Conservation (phyloP, 2,113 vertebrate species). For the Pygathrix nemaeus region DNA sequence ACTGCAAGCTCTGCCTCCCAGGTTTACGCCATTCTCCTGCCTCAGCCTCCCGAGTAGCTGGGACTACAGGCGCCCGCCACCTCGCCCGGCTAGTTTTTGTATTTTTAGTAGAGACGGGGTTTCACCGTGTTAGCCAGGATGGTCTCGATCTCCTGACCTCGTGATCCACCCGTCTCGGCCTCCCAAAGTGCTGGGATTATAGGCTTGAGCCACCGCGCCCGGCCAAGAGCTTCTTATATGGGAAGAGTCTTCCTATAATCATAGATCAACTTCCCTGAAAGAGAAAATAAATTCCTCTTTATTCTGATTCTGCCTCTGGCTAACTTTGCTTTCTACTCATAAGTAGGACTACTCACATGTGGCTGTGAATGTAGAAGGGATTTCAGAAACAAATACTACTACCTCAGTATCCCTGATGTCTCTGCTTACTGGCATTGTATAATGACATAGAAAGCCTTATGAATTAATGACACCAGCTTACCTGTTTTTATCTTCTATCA, state of each 20-base stretch:
- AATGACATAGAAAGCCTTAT: background rate
- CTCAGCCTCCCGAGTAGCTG: too few species aligned
- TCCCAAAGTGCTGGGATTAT: too few species aligned
- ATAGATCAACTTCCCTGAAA: background rate
- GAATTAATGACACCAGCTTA: background rate
- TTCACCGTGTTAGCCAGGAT: too few species aligned
- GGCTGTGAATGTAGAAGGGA: background rate
- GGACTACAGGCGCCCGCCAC: too few species aligned
- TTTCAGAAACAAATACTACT: background rate
- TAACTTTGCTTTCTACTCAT: background rate
- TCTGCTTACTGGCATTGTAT: background rate
- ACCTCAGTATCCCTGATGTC: background rate
- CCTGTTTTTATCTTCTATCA: background rate
- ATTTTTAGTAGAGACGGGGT: too few species aligned
- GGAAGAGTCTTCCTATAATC: background rate
- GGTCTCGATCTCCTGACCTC: too few species aligned
- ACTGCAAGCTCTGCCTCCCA: too few species aligned
- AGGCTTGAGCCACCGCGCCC: too few species aligned
- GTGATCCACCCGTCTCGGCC: too few species aligned
- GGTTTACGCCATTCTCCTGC: too few species aligned
- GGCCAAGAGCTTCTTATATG: too few species aligned
- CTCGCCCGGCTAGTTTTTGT: too few species aligned
- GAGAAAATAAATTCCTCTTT: background rate
- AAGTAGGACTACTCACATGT: background rate
- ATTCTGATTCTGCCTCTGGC: background rate